A percentile compares a stretch with the other conserved stretches of the same genome.
These are phyloP conservation scores for Gephyroberyx darwinii DNA, from an alignment of 2,797 vertebrate genomes.

Conservation along the genomic window DNA sequence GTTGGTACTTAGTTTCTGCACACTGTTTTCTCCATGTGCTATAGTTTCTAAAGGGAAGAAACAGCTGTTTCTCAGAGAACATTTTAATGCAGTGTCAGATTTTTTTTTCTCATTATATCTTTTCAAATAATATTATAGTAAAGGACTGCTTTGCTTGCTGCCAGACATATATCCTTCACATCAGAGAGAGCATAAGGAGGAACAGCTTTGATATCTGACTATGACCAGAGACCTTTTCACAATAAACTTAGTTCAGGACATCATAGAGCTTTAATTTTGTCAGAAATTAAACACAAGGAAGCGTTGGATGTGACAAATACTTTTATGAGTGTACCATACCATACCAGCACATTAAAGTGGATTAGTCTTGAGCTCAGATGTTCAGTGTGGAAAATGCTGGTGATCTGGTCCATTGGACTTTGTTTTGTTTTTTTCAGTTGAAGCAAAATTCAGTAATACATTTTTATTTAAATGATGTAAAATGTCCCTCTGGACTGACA, in stretches of 20 bases:
- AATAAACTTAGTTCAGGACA: background rate
- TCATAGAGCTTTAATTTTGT: background rate
- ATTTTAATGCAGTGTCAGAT: conserved; percentile 74
- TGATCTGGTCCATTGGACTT: too few species aligned
- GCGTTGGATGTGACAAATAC: too few species aligned
- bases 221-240: conserved; percentile 45
- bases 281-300: too few species aligned
- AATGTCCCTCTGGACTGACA: background rate
- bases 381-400: conserved; percentile 53
- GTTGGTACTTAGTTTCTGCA: conserved; percentile 57
- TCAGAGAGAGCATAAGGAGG: conserved; percentile 67
- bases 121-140: conserved; percentile 85
- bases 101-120: conserved; percentile 76
- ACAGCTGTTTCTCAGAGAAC: conserved; percentile 74
- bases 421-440: too few species aligned
- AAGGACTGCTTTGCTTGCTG: conserved; percentile 84
- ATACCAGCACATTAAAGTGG: too few species aligned
- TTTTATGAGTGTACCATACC: too few species aligned
- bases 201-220: conserved; percentile 53
- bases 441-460: conserved; percentile 55
- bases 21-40: conserved; percentile 65
- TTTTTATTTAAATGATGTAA: conserved; percentile 56
- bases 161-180: conserved; percentile 79
- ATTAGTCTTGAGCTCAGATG: background rate
- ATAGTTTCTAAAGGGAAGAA: conserved; percentile 54